A percentile compares a stretch with the other conserved stretches of the same genome.
These are phyloP conservation scores for Salvelinus sp. DNA, from an alignment of 2,113 vertebrate species.

Conservation along the genomic window DNA sequence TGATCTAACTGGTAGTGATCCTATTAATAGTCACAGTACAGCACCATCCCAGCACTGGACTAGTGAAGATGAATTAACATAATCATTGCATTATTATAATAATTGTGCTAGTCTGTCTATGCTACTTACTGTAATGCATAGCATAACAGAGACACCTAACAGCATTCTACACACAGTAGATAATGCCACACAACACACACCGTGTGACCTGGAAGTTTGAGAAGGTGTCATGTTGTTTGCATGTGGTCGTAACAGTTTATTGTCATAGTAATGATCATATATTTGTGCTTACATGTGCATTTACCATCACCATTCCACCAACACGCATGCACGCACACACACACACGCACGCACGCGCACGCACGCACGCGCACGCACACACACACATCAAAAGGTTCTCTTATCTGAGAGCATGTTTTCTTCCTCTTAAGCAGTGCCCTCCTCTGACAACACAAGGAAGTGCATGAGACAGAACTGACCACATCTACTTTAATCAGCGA, in stretches of 20 bases:
- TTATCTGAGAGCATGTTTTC: slow-evolving; percentile 34
- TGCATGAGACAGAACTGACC: slow-evolving; percentile 40
- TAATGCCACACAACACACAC: slow-evolving; percentile 28
- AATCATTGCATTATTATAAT: slow-evolving; percentile 79
- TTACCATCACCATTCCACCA: background rate
- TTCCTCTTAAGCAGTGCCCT: slow-evolving; percentile 76
- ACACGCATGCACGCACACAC: slow-evolving; percentile 5
- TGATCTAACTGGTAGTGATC: slow-evolving; percentile 69
- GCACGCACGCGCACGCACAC: no score
- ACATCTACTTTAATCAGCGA: no score
- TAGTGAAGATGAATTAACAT: slow-evolving; percentile 73
- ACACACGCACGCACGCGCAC: no score
- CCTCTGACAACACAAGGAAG: slow-evolving; percentile 71
- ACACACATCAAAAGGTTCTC: slow-evolving; percentile 8
- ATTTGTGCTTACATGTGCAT: background rate
- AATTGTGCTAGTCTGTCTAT: slow-evolving; percentile 69
- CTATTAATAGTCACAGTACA: slow-evolving; percentile 67
- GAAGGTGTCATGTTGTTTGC: background rate
- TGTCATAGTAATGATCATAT: background rate
- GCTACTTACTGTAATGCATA: slow-evolving; percentile 67
- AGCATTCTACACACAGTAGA: no score
- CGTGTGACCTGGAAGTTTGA: slow-evolving; percentile 41
- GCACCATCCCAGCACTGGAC: slow-evolving; percentile 67
- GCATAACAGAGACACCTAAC: slow-evolving; percentile 50
- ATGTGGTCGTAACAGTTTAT: background rate